Evolutionary conservation across 2,888 invertebrate species (phyloP), one percentile per base, ranked within the genome.

Genomic region (Spodoptera littoralis): DNA sequence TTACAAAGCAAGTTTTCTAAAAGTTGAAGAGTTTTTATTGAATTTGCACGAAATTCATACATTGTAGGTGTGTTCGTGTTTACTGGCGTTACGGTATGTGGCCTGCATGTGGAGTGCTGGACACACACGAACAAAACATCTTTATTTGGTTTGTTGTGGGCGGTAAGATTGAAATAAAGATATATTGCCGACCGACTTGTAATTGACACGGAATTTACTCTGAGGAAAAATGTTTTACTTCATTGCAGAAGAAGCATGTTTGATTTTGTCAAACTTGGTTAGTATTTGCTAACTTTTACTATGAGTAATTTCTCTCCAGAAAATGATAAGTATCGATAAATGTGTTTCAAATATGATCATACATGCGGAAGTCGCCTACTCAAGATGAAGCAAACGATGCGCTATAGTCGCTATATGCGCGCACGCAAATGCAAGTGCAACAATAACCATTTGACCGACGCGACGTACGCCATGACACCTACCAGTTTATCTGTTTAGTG

Each of bases 1-100:
- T 82, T 75, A 76, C 81, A 65, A 64, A 64, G 57, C 57, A 60
- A 66, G 67, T 76, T 76, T 75, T 68, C 69, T 73, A 73, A 73
- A 70, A 44, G 64, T 63, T 51, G 48, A 58, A 61, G 67, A 63
- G 65, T 73, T 64, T 71, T 67, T 73, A 70, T 72, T 11, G 45
- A 65, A 65, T 49, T 65, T 70, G 66, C 65, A 64, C 66, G 76
- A 70, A 73, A 63, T 66, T 50, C 60, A 55, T 73, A 67, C 67
- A 64, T 69, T 61, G 59, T 70, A 30, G 50, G 51, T 74, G 51
- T 65, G 54, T 69, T 73, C 73, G 66, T 75, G 65, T 66, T 62
- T 77, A 55, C 60, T 64, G 36, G 56, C 63, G 71, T 76, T 77
- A 77, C 73, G 77, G 77, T 67, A 63, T 68, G 58, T 51, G 71